Evolutionary conservation across 1,140 invertebrate species (phyloP), one percentile per base, ranked within the genome.

Genomic region (Branchinecta lynchi): DNA sequence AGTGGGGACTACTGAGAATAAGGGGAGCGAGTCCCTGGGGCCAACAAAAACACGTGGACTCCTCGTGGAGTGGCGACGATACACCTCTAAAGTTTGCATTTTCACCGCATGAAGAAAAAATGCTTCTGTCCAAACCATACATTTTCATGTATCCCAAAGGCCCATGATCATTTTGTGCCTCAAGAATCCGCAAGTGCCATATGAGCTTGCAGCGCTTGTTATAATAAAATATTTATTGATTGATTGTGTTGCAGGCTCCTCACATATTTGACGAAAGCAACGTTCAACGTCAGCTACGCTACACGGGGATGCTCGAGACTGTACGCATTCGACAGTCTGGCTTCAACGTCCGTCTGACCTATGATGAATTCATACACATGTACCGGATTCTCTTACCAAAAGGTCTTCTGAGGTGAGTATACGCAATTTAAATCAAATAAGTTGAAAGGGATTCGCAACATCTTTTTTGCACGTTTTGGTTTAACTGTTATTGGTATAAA

Each of bases 301-400:
- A 98, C 78, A 97, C 94, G 0, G 94, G 94, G 67, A 97, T 97
- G 94, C 76, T 98, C 72, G 94, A 96, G 77, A 98, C 94, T 0
- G 93, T 98, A 0, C 81, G 93, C 74, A 97, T 98, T 68, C 81
- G 94, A 67, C 92, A 95, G 77, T 93, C 93, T 8, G 94, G 94
- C 3, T 98, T 96, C 80, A 95, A 94, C 76, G 93, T 96, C 65
- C 81, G 94, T 45, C 81, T 96, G 12, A 88, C 89, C 0, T 96
- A 94, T 77, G 91, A 95, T 73, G 92, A 96, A 79, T 97, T 97
- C 77, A 91, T 93, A 71, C 91, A 95, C 74, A 79, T 92, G 15
- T 93, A 93, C 76, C 82, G 93, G 74, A 96, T 96, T 78, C 78
- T 98, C 68, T 77, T 98, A 70, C 91, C 91, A 0, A 91, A 91